Base-by-base conservation (phyloP, 1,140 invertebrate species). In the Drosophila mauritiana region DNA sequence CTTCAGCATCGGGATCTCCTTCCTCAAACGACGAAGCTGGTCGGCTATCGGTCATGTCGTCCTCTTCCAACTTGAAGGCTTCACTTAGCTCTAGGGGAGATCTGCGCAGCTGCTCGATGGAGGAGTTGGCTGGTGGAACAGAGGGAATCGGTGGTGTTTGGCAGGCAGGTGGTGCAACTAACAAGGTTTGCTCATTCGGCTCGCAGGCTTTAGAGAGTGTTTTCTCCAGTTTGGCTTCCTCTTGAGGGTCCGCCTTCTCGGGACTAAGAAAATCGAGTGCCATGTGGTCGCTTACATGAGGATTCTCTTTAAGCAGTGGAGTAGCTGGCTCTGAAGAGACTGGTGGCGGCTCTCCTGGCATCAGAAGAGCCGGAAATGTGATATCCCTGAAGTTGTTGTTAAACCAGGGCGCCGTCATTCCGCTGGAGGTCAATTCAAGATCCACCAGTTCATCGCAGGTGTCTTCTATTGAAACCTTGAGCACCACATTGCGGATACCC, bases 401-500 rank as follows among this genome's bases (percentile, higher is more conserved):
- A n/a, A 91, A 92, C 91, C 90, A 91, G 0, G 81, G 73, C 0
- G 68, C 83, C 5, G 81, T 72, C 58, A 91, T 86, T n/a, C 61
- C 80, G 45, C 81, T 90, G 8, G 90, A 73, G 7, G 80, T 88
- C 2, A 91, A 65, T n/a, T 86, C 82, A 20, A 91, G 58, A 40
- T 92, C 91, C 37, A 90, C 81, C 7, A 91, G 73, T 49, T 83
- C 90, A 54, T 92, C 88, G 53, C 86, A 91, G 12, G 91, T 91
- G 53, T 92, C 91, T 40, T 91, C 90, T 4, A 91, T 84, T 3
- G 89, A 90, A 11, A 92, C 93, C 52, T 92, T 93, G 12, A 94
- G 93, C 31, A 95, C 95, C 40, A 95, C 94, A 78, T 95, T 94
- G 61, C 96, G 93, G 65, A 96, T 96, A 67, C 96, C 96, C 86